Evolutionary conservation across 2,113 vertebrate genomes (phyloP).

Genomic region (Apteryx owenii): DNA sequence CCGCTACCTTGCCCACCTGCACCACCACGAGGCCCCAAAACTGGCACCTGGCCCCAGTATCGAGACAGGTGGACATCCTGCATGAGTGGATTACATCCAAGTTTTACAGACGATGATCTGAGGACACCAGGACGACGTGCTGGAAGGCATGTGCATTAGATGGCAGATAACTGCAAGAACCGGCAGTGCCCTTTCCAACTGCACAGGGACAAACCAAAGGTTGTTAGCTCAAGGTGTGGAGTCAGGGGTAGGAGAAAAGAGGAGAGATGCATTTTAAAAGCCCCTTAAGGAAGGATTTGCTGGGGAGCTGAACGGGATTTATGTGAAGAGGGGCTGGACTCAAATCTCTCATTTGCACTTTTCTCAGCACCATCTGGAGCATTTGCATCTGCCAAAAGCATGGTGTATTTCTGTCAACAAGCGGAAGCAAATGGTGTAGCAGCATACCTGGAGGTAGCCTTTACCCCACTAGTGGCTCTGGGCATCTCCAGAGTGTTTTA

Average conservation of each 20-base stretch:
- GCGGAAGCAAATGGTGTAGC: background rate
- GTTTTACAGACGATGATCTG: background rate
- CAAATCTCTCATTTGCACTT: conserved; percentile 40
- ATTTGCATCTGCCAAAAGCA: conserved; percentile 39
- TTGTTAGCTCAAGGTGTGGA: background rate
- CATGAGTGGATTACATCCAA: background rate
- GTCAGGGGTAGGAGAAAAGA: background rate
- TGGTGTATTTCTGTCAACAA: rapidly evolving
- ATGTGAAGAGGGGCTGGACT: background rate
- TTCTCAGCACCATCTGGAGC: conserved; percentile 38
- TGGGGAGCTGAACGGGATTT: background rate
- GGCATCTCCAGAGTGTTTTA: background rate
- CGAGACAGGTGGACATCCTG: background rate
- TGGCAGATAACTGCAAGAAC: background rate
- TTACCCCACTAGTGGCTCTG: background rate
- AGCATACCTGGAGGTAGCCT: conserved; percentile 3
- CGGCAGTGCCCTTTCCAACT: background rate
- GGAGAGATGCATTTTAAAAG: background rate
- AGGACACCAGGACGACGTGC: background rate
- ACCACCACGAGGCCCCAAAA: background rate
- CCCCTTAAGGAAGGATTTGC: background rate
- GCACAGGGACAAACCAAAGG: background rate
- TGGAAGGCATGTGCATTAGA: background rate
- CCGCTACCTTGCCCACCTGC: background rate
- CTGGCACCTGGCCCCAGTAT: background rate